Evolutionary conservation across 92 coral and sea anemone genomes (phyloP), one percentile per base, ranked within the genome.

Genomic region (Zoanthus solanderi): DNA sequence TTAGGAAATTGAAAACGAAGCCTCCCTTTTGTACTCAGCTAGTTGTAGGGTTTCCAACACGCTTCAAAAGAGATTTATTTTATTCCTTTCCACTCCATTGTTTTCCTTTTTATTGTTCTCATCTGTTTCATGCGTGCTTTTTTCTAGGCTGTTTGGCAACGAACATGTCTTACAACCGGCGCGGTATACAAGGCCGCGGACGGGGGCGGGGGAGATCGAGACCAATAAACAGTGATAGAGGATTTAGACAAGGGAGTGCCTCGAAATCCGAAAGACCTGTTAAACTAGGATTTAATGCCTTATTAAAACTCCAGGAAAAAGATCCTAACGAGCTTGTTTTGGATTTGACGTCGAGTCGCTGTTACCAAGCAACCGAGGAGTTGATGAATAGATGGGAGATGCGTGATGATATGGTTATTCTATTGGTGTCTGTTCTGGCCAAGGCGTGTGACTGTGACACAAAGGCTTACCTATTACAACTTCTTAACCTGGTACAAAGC

Each of bases 261-360:
- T 37, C 72, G 32, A 10, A 50, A 7, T 60, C 79, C 34, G 83
- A 74, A 37, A 85, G 84, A 67, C 60, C 75, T 45, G 91, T 93
- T 17, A 77, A 31, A 16, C 87, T 96, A 52, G 98, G 98, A 37
- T 95, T 89, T 79, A 84, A 83, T 0, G 94, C 96, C 50, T 68
- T 96, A 18, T 53, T 71, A 77, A 88, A 76, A 44, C 82, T 94
- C 76, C 89, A 89, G 5, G 79, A 56, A 29, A 94, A 94, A 83
- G 93, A 89, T 50, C 90, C 98, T 0, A 95, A 95, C 84, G 95
- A 90, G 15, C 88, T 96, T 17, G 90, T 93, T 11, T 88, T 96
- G 54, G 98, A 91, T 68, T 78, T 96, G 84, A 90, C 98, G 12
- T 89, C 96, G 0, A 91, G 80, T 17, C 94, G 92, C 29, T 91